A percentile compares a stretch with the other conserved stretches of the same genome.
These are phyloP conservation scores for Enteromius unitaeniatus DNA, from an alignment of 2,797 vertebrate genomes.

Conservation along the genomic window DNA sequence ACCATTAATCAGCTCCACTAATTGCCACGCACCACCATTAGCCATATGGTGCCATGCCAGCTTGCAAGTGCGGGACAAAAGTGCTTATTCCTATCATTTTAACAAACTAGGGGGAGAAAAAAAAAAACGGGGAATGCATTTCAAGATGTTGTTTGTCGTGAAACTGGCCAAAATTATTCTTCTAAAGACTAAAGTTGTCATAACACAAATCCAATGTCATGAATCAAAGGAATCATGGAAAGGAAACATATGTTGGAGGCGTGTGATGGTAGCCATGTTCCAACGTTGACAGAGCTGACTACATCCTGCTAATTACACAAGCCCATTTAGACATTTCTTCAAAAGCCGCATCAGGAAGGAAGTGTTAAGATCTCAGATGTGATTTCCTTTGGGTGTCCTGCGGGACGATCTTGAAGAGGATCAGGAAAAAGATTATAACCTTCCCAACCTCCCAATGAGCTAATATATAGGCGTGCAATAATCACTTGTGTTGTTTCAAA, in stretches of 20 bases:
- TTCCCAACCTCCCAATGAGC: conserved; percentile 30
- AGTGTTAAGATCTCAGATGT: conserved; percentile 62
- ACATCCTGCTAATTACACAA: conserved; percentile 63
- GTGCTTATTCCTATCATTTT: conserved; percentile 79
- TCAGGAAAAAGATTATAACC: conserved; percentile 54
- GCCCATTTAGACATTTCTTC: conserved; percentile 62
- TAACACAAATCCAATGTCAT: conserved; percentile 49
- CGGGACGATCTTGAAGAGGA: conserved; percentile 55
- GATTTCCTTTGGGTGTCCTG: conserved; percentile 64
- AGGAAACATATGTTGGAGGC: conserved; percentile 47
- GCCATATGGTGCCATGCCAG: conserved; percentile 98
- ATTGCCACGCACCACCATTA: conserved; percentile 96
- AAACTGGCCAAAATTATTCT: conserved; percentile 33
- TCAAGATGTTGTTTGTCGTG: conserved; percentile 33
- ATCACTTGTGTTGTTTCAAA: background rate
- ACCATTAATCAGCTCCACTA: conserved; percentile 97
- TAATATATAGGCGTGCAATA: conserved; percentile 49
- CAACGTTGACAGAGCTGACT: conserved; percentile 35
- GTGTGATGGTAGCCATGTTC: conserved; percentile 18
- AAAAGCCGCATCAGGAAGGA: conserved; percentile 60
- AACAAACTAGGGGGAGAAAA: conserved; percentile 43
- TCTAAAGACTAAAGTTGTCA: conserved; percentile 54
- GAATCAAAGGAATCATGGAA: conserved; percentile 53
- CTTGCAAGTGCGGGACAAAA: conserved; percentile 87
- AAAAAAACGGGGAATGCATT: conserved; percentile 42